Conservation (phyloP, 2,888 invertebrate genomes). For the Ectemnius lituratus region DNA sequence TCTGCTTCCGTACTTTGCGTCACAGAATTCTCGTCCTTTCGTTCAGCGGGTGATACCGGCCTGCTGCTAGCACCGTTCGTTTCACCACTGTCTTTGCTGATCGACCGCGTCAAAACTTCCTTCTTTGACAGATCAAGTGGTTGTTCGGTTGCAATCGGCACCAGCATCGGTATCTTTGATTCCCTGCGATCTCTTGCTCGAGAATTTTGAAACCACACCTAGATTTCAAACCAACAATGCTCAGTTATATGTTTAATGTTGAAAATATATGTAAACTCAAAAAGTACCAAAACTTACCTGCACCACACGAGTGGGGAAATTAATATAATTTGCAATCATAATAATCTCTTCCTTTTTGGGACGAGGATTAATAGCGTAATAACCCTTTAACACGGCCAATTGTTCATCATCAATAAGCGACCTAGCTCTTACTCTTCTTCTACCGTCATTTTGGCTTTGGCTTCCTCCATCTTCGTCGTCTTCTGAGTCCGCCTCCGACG, state of each 20-base stretch:
- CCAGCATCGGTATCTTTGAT: slow-evolving; percentile 70
- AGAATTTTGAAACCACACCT: slow-evolving; percentile 98
- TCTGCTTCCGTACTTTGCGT: slow-evolving; percentile 54
- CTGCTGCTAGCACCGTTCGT: slow-evolving; percentile 60
- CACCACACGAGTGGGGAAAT: slow-evolving; percentile 79
- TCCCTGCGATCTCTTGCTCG: slow-evolving; percentile 92
- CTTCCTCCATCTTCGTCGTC: slow-evolving; percentile 78
- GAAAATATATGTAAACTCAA: neutral
- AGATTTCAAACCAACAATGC: slow-evolving; percentile 62
- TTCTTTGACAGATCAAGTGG: slow-evolving; percentile 95
- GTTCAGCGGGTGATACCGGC: slow-evolving; percentile 65
- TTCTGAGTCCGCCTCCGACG: slow-evolving; percentile 56
- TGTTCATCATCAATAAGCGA: slow-evolving; percentile 97
- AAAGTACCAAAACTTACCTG: slow-evolving; percentile 62
- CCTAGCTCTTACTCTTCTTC: slow-evolving; percentile 92
- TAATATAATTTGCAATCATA: slow-evolving; percentile 88
- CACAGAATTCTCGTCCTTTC: slow-evolving; percentile 61
- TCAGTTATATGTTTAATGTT: no score
- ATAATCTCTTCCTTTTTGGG: slow-evolving; percentile 96
- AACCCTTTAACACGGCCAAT: slow-evolving; percentile 90
- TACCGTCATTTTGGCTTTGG: slow-evolving; percentile 52
- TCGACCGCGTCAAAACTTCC: slow-evolving; percentile 79
- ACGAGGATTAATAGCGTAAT: slow-evolving; percentile 93
- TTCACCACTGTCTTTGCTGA: slow-evolving; percentile 69
- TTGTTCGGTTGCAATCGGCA: slow-evolving; percentile 82